Percentiles rank a stretch among this genome's conserved stretches.
These are phyloP conservation scores for Muscidifurax raptorellus DNA, from an alignment of 1,140 invertebrate species.

Conservation along the genomic window DNA sequence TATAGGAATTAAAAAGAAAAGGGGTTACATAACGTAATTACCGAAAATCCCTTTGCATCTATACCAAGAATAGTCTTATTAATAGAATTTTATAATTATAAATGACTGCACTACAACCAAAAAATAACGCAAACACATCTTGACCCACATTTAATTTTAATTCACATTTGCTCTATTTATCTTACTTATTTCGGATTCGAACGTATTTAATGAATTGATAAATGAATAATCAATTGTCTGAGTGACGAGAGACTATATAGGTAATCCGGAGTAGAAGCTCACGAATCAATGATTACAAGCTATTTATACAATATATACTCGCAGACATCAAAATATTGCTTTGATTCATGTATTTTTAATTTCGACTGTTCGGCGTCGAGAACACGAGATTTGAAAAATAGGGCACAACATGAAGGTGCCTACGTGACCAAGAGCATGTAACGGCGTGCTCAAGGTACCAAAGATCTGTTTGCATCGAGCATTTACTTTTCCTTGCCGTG, in stretches of 20 bases:
- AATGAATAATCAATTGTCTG: background rate
- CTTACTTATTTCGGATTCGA: background rate
- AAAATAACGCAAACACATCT: background rate
- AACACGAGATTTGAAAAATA: background rate
- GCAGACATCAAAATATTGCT: too few species aligned
- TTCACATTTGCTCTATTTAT: background rate
- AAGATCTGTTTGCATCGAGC: background rate
- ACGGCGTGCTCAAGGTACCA: background rate
- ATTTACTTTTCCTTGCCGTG: too few species aligned
- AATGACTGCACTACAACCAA: background rate
- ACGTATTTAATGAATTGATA: background rate
- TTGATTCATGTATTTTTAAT: too few species aligned
- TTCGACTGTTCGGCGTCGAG: too few species aligned
- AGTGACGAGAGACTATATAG: too few species aligned
- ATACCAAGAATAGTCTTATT: background rate
- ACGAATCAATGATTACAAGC: too few species aligned
- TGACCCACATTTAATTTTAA: background rate
- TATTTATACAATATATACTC: too few species aligned
- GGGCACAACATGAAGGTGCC: background rate
- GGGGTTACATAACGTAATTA: too few species aligned
- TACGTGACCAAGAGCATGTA: constrained; percentile 20
- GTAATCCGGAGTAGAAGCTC: too few species aligned
- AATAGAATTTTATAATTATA: background rate
- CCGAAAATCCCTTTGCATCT: too few species aligned
- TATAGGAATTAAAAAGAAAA: too few species aligned